Evolutionary conservation across 1,140 invertebrate species (phyloP).

Genomic region (Drosophila kikkawai): DNA sequence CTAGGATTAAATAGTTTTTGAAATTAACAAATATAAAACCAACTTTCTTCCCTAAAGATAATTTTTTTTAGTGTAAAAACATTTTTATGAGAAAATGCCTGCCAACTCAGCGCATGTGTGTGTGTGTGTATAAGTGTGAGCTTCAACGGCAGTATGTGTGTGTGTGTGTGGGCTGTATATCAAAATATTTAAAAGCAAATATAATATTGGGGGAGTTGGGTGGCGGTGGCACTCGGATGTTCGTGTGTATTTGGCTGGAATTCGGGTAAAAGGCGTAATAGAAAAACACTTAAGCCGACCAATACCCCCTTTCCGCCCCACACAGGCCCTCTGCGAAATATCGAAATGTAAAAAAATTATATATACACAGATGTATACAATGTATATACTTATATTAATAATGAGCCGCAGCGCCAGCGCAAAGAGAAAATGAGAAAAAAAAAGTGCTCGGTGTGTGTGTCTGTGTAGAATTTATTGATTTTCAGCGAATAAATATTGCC

Average conservation of each 20-base stretch:
- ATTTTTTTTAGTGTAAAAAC: conserved; percentile 38
- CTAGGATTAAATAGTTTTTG: not conserved
- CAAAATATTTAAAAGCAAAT: conserved; percentile 85
- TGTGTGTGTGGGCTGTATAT: conserved; percentile 71
- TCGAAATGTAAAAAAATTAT: conserved; percentile 75
- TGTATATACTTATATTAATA: conserved; percentile 47
- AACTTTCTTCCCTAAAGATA: not conserved
- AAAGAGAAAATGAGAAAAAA: conserved; percentile 61
- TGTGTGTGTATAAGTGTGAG: conserved; percentile 30
- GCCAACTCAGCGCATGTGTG: conserved; percentile 35
- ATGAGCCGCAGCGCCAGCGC: conserved; percentile 61
- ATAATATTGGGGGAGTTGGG: conserved; percentile 72
- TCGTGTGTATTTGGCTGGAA: conserved; percentile 22
- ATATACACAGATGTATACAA: conserved; percentile 61
- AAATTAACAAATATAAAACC: not conserved
- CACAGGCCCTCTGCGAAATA: conserved; percentile 52
- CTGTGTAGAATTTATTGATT: conserved; percentile 66
- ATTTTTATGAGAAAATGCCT: conserved; percentile 84
- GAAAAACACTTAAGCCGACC: conserved; percentile 79
- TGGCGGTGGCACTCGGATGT: conserved; percentile 27
- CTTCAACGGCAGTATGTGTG: not conserved
- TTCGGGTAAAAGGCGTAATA: conserved; percentile 68
- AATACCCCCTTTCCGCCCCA: conserved; percentile 30
- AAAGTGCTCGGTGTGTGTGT: conserved; percentile 25
- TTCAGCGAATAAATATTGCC: conserved; percentile 64